These are phyloP conservation scores for Bergia sp. DNA, from an alignment of 92 coral and sea anemone species.

Conservation along the genomic window DNA sequence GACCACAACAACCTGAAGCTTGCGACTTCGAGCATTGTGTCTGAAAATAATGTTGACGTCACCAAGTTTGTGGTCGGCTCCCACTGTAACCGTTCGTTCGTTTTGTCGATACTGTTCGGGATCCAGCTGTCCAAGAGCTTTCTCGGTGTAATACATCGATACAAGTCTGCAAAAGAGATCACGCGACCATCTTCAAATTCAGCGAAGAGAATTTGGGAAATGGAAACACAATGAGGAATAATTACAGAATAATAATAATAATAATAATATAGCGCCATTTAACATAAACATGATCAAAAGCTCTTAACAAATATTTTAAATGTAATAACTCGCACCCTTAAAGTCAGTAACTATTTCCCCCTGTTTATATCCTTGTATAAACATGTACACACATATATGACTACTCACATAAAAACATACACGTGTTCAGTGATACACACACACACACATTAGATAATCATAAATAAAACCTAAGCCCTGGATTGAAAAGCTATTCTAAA, in stretches of 20 bases:
- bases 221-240: not conserved
- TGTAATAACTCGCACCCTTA: too few relatives aligned
- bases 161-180: slow-evolving; percentile 57
- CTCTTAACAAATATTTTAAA: too few relatives aligned
- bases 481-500: too few relatives aligned
- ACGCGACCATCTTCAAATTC: not conserved
- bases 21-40: slow-evolving; percentile 73
- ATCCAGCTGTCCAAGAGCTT: slow-evolving; percentile 65
- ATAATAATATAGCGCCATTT: too few relatives aligned
- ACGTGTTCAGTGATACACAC: too few relatives aligned
- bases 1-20: slow-evolving; percentile 65
- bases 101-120: slow-evolving; percentile 66
- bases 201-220: not conserved
- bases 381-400: too few relatives aligned
- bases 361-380: too few relatives aligned
- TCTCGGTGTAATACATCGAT: slow-evolving; percentile 73
- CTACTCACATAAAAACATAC: too few relatives aligned
- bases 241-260: not conserved
- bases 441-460: too few relatives aligned
- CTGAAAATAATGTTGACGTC: slow-evolving; percentile 67
- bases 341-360: too few relatives aligned
- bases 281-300: too few relatives aligned
- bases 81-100: slow-evolving; percentile 62
- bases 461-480: too few relatives aligned
- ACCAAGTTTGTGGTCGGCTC: slow-evolving; percentile 68